phyloP scores from a whole-genome alignment of 2,888 invertebrate genomes.

The Elegia similella region DNA sequence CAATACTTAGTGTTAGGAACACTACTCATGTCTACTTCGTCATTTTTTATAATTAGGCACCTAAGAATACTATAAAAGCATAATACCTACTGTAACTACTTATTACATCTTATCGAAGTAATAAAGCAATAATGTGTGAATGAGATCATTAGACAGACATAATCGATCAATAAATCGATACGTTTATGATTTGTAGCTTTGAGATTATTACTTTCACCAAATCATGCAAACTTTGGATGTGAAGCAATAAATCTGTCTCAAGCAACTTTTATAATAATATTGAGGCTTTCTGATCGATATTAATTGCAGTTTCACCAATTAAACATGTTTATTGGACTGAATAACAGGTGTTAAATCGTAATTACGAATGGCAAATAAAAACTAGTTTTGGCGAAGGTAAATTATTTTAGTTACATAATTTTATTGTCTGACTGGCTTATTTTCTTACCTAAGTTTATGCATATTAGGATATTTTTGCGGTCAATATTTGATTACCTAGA shows the following conservation, averaged over 20 bases:
- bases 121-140: background rate
- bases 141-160: background rate
- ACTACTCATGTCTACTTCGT: too few relatives aligned
- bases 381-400: too few relatives aligned
- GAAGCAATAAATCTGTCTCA: constrained; percentile 24
- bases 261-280: constrained; percentile 19
- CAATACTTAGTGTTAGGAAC: too few relatives aligned
- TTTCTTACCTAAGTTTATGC: too few relatives aligned
- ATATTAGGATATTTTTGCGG: too few relatives aligned
- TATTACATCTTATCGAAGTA: background rate
- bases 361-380: too few relatives aligned
- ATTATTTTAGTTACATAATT: too few relatives aligned
- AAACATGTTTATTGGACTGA: constrained; percentile 8
- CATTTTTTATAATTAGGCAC: too few relatives aligned
- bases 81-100: too few relatives aligned
- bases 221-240: constrained; percentile 4
- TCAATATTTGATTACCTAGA: too few relatives aligned
- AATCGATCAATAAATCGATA: background rate
- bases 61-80: too few relatives aligned
- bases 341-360: background rate
- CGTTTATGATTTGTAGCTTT: background rate
- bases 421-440: too few relatives aligned
- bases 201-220: constrained; percentile 21
- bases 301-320: constrained; percentile 22
- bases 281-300: constrained; percentile 14